Conservation (phyloP, 2,797 vertebrate genomes). For the Pogoniulus pusillus region DNA sequence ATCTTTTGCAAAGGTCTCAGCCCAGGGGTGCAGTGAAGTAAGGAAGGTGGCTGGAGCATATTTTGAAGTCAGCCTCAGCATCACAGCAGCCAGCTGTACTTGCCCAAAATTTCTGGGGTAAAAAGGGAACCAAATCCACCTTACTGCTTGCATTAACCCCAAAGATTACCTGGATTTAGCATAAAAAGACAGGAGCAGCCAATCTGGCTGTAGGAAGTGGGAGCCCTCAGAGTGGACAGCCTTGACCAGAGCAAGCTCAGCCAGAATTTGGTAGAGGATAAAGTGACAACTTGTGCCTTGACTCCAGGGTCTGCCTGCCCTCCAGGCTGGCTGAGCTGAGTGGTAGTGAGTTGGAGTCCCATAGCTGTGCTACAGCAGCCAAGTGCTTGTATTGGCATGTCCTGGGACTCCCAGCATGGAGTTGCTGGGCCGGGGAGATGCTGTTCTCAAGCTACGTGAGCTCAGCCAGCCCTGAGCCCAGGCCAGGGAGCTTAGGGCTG, state of each 20-base stretch:
- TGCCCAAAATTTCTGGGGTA: neutral
- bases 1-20: fast-evolving
- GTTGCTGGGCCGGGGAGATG: neutral
- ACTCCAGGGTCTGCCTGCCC: neutral
- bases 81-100: fast-evolving
- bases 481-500: neutral
- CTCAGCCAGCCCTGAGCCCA: neutral
- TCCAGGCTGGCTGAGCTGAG: fast-evolving
- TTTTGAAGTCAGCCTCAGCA: neutral
- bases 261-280: neutral
- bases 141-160: neutral
- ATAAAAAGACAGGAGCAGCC: neutral
- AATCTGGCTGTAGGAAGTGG: neutral
- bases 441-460: neutral
- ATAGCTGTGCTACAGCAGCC: neutral
- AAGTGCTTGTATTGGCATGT: fast-evolving
- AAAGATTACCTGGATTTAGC: neutral
- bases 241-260: neutral
- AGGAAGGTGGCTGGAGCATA: neutral
- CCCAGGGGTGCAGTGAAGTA: neutral
- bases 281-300: neutral
- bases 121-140: neutral
- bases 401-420: neutral
- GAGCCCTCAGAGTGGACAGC: neutral
- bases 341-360: neutral